These are phyloP conservation scores for Geococcyx californianus DNA, from an alignment of 2,113 vertebrate species.

Conservation along the genomic window DNA sequence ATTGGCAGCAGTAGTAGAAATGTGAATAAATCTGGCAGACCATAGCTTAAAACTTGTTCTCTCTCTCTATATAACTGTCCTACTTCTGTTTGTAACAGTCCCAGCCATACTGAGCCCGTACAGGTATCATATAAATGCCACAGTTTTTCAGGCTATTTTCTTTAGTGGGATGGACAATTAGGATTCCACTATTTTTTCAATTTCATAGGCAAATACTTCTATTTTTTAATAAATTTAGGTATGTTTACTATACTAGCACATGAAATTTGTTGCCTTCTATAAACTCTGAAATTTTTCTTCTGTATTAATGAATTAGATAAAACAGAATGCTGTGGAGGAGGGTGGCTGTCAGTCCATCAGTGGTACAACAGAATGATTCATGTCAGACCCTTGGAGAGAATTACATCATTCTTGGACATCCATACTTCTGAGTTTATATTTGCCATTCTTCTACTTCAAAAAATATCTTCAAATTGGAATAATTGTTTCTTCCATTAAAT, in stretches of 20 bases:
- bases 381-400: not conserved
- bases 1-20: conserved; percentile 20
- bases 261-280: not conserved
- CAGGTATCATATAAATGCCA: not conserved
- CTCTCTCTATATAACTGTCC: not conserved
- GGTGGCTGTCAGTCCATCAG: not conserved
- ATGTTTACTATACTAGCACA: not conserved
- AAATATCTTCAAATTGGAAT: not conserved
- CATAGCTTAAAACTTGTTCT: conserved; percentile 27
- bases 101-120: not conserved
- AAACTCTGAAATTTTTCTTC: not conserved
- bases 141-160: not conserved
- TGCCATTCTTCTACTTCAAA: not conserved
- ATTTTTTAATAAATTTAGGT: not conserved
- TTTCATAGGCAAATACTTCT: not conserved
- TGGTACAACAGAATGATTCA: not conserved
- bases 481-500: not conserved
- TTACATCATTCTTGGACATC: not conserved
- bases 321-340: not conserved
- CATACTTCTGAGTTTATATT: not conserved
- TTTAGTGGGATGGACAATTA: not conserved
- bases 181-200: not conserved
- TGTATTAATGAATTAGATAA: not conserved
- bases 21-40: conserved; percentile 30
- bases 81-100: not conserved